Conservation (phyloP, 1,140 invertebrate species). For the Piezodorus guildinii region DNA sequence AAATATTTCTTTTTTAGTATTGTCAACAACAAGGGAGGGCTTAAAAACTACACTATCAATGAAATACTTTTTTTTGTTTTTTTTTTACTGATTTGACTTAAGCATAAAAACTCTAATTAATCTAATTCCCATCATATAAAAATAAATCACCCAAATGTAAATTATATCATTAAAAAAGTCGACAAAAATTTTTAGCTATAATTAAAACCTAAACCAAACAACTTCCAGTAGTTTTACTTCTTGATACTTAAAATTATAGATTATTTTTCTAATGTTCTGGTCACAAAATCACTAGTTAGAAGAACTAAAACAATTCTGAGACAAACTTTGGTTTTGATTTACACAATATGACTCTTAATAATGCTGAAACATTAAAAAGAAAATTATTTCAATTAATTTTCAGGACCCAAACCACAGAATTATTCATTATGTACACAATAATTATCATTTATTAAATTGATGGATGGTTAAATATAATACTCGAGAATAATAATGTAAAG, state of each 20-base stretch:
- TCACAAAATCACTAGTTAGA: background rate
- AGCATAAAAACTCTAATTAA: background rate
- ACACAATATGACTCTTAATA: too few relatives aligned
- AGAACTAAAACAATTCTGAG: too few relatives aligned
- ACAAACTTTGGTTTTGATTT: too few relatives aligned
- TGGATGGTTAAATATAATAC: too few relatives aligned
- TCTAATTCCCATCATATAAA: background rate
- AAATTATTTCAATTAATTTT: too few relatives aligned
- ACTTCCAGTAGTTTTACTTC: background rate
- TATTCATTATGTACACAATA: too few relatives aligned
- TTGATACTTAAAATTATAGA: background rate
- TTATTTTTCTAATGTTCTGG: background rate
- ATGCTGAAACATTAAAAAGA: too few relatives aligned
- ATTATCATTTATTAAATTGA: too few relatives aligned
- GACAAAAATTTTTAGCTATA: background rate
- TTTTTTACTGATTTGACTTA: background rate
- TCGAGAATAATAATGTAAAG: too few relatives aligned
- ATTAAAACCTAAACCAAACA: background rate
- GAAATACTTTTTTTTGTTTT: background rate
- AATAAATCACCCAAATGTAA: too few relatives aligned
- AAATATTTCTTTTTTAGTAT: slow-evolving; percentile 3
- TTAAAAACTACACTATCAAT: slow-evolving; percentile 1
- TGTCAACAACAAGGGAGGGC: slow-evolving; percentile 14
- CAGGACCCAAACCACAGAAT: too few relatives aligned
- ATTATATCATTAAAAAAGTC: background rate